phyloP scores from a whole-genome alignment of 2,888 invertebrate species.

The Teinopalpus imperialis region DNA sequence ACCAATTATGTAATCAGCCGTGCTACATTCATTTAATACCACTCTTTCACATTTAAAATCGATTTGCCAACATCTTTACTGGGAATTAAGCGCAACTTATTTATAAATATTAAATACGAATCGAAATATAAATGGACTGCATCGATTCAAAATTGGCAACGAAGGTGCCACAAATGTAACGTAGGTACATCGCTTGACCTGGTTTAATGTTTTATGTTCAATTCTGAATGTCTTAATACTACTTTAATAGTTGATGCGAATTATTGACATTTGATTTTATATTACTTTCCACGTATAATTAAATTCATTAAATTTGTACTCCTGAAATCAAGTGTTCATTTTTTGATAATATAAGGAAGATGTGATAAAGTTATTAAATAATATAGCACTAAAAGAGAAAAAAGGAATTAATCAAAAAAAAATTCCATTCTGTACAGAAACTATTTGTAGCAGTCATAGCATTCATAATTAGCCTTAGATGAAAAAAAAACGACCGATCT shows the following conservation, averaged over 20 bases:
- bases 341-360: too few species aligned
- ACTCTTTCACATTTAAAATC: not conserved
- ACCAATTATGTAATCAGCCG: not conserved
- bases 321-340: too few species aligned
- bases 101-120: slow-evolving; percentile 5
- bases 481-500: too few species aligned
- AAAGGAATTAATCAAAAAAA: too few species aligned
- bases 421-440: too few species aligned
- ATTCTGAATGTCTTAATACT: slow-evolving; percentile 11
- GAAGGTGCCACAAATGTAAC: slow-evolving; percentile 3
- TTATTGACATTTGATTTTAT: too few species aligned
- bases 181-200: slow-evolving; percentile 17
- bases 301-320: too few species aligned
- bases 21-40: not conserved
- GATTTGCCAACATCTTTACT: not conserved
- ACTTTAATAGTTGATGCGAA: slow-evolving; percentile 4
- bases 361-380: too few species aligned
- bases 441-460: too few species aligned
- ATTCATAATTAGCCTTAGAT: too few species aligned
- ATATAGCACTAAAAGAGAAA: too few species aligned
- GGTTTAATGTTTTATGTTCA: slow-evolving; percentile 17
- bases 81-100: not conserved
- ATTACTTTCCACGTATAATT: too few species aligned
- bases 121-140: slow-evolving; percentile 6
- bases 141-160: slow-evolving; percentile 13